These are phyloP conservation scores for Pelecanus crispus DNA, from an alignment of 2,113 vertebrate genomes.

Conservation along the genomic window DNA sequence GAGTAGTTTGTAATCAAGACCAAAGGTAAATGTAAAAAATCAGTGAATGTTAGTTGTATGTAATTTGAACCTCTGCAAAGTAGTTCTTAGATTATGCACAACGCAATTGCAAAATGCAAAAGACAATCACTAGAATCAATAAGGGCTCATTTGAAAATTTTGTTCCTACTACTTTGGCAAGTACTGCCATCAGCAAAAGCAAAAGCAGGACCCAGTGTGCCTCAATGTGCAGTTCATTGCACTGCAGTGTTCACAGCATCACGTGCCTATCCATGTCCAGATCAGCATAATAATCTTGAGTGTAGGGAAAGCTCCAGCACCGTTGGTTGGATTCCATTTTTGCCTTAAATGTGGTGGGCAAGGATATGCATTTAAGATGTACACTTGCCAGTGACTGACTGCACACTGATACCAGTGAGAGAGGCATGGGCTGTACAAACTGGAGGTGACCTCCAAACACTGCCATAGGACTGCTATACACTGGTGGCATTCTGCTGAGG, in stretches of 20 bases:
- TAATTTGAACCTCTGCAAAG: neutral
- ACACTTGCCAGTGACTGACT: neutral
- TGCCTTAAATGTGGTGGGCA: neutral
- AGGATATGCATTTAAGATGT: neutral
- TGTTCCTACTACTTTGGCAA: neutral
- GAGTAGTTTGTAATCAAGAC: neutral
- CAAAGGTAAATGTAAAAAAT: neutral
- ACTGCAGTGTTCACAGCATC: neutral
- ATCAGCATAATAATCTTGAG: neutral
- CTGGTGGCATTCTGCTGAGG: fast-evolving
- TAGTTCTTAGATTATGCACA: neutral
- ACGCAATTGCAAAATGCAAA: neutral
- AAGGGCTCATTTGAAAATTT: neutral
- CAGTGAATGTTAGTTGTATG: neutral
- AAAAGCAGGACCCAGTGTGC: neutral
- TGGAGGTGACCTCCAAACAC: neutral
- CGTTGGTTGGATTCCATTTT: neutral
- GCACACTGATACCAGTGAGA: neutral
- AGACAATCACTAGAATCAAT: neutral
- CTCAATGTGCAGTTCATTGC: neutral
- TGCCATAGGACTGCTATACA: neutral
- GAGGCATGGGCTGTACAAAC: neutral
- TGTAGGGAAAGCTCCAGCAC: neutral
- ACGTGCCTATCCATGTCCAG: fast-evolving
- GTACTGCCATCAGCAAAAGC: neutral